Evolutionary conservation across 2,888 invertebrate genomes (phyloP).

Genomic region (Thalpophila matura): DNA sequence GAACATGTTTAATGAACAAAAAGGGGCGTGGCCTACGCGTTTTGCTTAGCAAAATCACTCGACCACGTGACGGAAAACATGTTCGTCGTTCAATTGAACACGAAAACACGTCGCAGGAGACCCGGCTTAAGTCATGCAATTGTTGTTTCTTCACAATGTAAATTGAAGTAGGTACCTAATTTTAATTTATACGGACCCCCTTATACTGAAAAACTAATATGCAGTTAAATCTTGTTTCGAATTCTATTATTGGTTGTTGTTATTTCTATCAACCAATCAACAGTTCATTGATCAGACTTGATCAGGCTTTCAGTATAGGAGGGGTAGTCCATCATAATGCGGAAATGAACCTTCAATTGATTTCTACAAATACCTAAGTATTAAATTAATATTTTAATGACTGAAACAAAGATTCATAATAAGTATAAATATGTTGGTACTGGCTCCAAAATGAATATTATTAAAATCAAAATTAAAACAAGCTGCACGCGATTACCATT

Average conservation of each 20-base stretch:
- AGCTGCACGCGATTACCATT: slow-evolving; percentile 36
- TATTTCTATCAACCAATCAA: background rate
- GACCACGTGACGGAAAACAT: no score
- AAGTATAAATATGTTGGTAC: slow-evolving; percentile 15
- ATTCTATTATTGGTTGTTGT: background rate
- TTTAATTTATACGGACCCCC: background rate
- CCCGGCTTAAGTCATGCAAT: slow-evolving; percentile 14
- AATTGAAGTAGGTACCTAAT: slow-evolving; percentile 1
- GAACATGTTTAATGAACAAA: no score
- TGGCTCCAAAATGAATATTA: slow-evolving; percentile 48
- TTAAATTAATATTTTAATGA: slow-evolving; percentile 45
- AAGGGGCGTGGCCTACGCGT: no score
- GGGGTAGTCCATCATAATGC: background rate
- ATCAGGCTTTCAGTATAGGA: background rate
- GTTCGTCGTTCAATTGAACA: no score
- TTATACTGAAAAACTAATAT: background rate
- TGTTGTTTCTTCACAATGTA: slow-evolving; percentile 11
- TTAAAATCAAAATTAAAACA: slow-evolving; percentile 25
- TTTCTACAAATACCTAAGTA: slow-evolving; percentile 20
- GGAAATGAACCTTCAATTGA: slow-evolving; percentile 5
- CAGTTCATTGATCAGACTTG: background rate
- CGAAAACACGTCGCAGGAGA: no score
- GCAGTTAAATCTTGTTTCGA: background rate
- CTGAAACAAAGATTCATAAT: slow-evolving; percentile 50
- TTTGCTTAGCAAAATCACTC: no score